Evolutionary conservation across 2,888 invertebrate genomes (phyloP).

Genomic region (Luffia ferchaultella): DNA sequence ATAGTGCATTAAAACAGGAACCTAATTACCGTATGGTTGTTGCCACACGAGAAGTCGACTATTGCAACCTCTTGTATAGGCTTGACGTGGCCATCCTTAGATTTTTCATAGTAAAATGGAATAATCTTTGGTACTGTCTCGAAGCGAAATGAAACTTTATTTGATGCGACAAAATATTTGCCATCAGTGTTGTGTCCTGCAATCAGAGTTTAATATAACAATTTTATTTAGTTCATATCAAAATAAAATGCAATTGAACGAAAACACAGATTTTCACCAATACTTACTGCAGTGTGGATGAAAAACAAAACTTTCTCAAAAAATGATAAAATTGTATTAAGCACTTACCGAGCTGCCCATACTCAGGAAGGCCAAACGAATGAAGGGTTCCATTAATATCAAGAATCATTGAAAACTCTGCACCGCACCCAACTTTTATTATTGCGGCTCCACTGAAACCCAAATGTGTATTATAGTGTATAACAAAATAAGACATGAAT

Average conservation of each 20-base stretch:
- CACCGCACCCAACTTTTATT: constrained; percentile 89
- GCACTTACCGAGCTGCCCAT: constrained; percentile 79
- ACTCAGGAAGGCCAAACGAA: constrained; percentile 93
- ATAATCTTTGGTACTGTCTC: constrained; percentile 87
- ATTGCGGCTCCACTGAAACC: constrained; percentile 80
- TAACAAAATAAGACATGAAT: too few species aligned
- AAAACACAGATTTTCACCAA: too few species aligned
- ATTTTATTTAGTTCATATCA: too few species aligned
- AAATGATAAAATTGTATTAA: background rate
- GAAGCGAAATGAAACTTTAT: constrained; percentile 86
- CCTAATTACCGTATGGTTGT: constrained; percentile 82
- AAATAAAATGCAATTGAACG: too few species aligned
- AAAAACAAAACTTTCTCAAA: too few species aligned
- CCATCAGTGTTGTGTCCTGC: constrained; percentile 93
- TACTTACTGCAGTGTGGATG: too few species aligned
- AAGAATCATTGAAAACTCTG: constrained; percentile 90
- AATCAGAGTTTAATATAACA: too few species aligned
- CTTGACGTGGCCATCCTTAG: constrained; percentile 83
- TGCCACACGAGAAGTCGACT: constrained; percentile 89
- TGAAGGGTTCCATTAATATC: constrained; percentile 89
- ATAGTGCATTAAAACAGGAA: constrained; percentile 1
- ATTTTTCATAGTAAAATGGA: constrained; percentile 86
- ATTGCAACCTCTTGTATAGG: constrained; percentile 88
- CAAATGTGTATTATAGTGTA: background rate
- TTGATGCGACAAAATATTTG: constrained; percentile 90